These are phyloP conservation scores for Drosophila crucigera DNA, from an alignment of 2,888 invertebrate genomes.

Conservation along the genomic window DNA sequence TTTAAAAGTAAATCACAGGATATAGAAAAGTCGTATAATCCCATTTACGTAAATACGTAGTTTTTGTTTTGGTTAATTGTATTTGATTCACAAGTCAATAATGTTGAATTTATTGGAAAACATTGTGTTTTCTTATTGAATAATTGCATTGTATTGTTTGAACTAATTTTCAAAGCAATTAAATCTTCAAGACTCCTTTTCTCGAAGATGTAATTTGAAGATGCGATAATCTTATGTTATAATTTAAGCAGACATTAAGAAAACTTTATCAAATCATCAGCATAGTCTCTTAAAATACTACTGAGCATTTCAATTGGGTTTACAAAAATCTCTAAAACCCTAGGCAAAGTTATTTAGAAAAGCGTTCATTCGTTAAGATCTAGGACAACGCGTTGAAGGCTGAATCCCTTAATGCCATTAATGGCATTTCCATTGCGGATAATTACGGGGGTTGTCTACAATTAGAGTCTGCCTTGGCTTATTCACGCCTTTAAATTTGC, in stretches of 20 bases:
- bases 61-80: slow-evolving; percentile 28
- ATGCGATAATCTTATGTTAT: not conserved
- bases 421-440: slow-evolving; percentile 82
- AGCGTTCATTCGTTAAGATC: not conserved
- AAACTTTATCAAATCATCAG: not conserved
- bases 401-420: slow-evolving; percentile 82
- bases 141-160: slow-evolving; percentile 32
- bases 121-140: slow-evolving; percentile 43
- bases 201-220: not conserved
- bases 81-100: slow-evolving; percentile 36
- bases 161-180: slow-evolving; percentile 26
- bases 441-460: slow-evolving; percentile 78
- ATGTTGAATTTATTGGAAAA: slow-evolving; percentile 45
- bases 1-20: slow-evolving; percentile 12
- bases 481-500: slow-evolving; percentile 82
- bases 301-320: not conserved
- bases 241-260: not conserved
- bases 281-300: not conserved
- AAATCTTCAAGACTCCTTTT: not conserved
- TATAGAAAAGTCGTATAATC: not conserved
- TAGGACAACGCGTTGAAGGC: not conserved
- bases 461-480: slow-evolving; percentile 75
- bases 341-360: not conserved
- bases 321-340: not conserved
- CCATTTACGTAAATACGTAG: too few relatives aligned